A percentile compares a stretch with the other conserved stretches of the same genome.
Conservation (phyloP, 2,113 vertebrate species). For the Raja brachyura region DNA sequence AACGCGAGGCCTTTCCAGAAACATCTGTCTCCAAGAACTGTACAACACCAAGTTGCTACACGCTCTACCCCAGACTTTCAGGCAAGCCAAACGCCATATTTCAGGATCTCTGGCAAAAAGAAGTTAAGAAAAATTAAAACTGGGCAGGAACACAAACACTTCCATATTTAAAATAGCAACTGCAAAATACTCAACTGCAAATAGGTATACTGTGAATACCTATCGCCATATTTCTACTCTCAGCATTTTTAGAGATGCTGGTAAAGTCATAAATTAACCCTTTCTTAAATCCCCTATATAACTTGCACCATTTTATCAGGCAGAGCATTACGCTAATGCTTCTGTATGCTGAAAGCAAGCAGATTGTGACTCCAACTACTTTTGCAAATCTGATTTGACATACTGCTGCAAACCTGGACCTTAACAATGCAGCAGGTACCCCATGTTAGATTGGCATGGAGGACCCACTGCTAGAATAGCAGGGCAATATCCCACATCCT, state of each 20-base stretch:
- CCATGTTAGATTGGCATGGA: no score
- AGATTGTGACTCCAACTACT: no score
- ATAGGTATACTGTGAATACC: not conserved
- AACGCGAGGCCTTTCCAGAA: conserved; percentile 83
- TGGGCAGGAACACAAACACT: not conserved
- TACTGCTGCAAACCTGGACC: no score
- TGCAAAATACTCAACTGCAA: not conserved
- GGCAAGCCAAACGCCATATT: conserved; percentile 89
- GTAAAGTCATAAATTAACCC: no score
- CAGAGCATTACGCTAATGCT: no score
- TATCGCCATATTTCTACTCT: not conserved
- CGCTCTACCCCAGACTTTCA: conserved; percentile 87
- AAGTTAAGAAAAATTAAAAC: not conserved
- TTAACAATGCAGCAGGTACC: no score
- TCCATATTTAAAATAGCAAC: not conserved
- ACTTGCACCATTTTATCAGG: no score
- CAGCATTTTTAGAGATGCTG: not conserved
- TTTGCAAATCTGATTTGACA: no score
- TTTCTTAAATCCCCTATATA: no score
- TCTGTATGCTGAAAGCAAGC: no score
- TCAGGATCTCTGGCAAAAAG: conserved; percentile 76
- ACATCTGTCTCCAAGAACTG: conserved; percentile 93
- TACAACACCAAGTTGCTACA: conserved; percentile 80
- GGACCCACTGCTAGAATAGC: no score
- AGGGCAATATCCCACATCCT: no score